Evolutionary conservation across 92 coral and sea anemone genomes (phyloP), one percentile per base, ranked within the genome.

Genomic region (Paragorgia papillata): DNA sequence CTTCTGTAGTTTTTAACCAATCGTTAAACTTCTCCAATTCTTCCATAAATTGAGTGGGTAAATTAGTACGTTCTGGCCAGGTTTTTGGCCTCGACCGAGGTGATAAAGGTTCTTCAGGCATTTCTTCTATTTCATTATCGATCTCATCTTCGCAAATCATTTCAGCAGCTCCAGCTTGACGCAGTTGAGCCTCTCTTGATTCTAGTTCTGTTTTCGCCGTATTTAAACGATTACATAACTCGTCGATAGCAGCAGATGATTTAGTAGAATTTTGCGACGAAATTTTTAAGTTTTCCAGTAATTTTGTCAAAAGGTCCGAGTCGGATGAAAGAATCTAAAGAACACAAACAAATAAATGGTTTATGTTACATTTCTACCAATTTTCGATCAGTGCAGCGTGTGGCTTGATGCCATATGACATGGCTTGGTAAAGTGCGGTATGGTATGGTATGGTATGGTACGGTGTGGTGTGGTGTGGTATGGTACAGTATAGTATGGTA

Each of bases 11-110:
- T 13, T 93, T 71, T 76, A 95, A 70, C 99, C 99, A 95, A 18
- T 91, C 90, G 9, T 97, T 86, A n/a, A 95, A 89, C 76, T 91
- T 97, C 65, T 83, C 78, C 26, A 95, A 65, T 46, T 91, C 97
- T 35, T 83, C 87, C 74, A 75, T 86, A 62, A 89, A 89, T 43
- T 95, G 98, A 44, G 77, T 80, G 62, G 19, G 28, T 14, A 71
- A 12, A 19, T 32, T 32, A 21, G 2, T 13, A 13, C 54, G 78
- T 12, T 55, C 78, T 1, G 78, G 78, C 78, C 78, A 71, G 2
- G 78, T 71, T 32, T 35, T 71, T 22, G 78, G 78, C 20, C 78
- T 71, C 19, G 28, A 28, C 6, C 78, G 78, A 71, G 78, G 64
- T 34, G 78, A 71, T 54, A 49, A 18, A 1, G 19, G 41, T 39